Conservation (phyloP, 1,140 invertebrate species). For the Tetragonula clypearis region DNA sequence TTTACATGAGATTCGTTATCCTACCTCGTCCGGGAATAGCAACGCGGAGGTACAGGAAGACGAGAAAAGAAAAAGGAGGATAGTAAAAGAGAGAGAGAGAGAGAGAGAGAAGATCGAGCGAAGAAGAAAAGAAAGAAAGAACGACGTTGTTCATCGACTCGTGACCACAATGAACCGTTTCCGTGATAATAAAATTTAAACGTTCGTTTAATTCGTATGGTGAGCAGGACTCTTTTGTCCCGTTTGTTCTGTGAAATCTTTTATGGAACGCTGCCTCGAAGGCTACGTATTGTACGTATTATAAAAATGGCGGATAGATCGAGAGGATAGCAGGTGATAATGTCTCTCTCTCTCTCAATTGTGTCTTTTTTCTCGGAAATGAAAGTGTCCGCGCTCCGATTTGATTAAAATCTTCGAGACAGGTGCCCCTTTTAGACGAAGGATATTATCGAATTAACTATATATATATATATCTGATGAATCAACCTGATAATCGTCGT, state of each 20-base stretch:
- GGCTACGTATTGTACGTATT: too few relatives aligned
- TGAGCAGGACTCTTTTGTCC: background rate
- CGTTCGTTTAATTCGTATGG: slow-evolving; percentile 51
- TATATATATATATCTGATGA: too few relatives aligned
- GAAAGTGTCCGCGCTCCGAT: too few relatives aligned
- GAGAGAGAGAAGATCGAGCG: background rate
- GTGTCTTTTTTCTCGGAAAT: too few relatives aligned
- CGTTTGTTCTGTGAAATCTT: background rate
- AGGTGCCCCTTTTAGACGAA: too few relatives aligned
- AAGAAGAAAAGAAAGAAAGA: slow-evolving; percentile 1
- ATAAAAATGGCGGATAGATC: background rate
- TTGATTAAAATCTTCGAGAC: too few relatives aligned
- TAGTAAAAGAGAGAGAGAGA: too few relatives aligned
- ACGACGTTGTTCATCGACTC: slow-evolving; percentile 42
- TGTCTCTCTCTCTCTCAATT: too few relatives aligned
- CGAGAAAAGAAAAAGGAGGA: background rate
- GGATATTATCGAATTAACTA: too few relatives aligned
- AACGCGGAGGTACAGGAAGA: background rate
- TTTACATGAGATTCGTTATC: slow-evolving; percentile 64
- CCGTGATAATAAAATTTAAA: slow-evolving; percentile 55
- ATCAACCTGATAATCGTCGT: too few relatives aligned
- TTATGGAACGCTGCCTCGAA: background rate
- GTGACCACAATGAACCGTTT: slow-evolving; percentile 60
- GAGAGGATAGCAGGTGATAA: background rate
- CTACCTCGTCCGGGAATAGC: slow-evolving; percentile 27